Base-by-base conservation (phyloP, 2,888 invertebrate species). In the Heteromurus nitidus region DNA sequence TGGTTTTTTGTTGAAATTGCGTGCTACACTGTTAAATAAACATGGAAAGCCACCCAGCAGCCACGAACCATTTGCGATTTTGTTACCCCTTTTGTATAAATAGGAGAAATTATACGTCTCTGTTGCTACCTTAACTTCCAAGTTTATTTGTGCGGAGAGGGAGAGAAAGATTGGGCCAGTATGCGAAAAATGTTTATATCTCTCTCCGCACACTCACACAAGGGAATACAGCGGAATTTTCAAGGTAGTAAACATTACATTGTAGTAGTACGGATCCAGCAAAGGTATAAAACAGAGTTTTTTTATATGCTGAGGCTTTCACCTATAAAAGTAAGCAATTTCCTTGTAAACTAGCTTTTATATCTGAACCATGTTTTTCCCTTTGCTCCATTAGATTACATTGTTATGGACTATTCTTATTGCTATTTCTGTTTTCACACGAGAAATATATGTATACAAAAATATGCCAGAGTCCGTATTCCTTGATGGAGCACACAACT, bases 301-400 rank as follows among this genome's bases (percentile, higher is more conserved):
- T 36, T 36, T 36, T 13, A 36, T 5, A 36, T 36, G 5, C 5
- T 36, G 36, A 9, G 36, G 5, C 13, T 13, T 36, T 5, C 36
- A 36, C 36, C 5, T 13, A 36, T 18, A 55, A 31, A 31, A 18
- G 24, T 26, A 42, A 58, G 55, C 55, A 69, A 69, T 69, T 69
- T 55, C 36, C 55, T 55, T 69, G 69, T 36, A 55, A 68, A 69
- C 69, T 55, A n/a, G 44, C 26, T 60, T 69, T 72, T 72, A 72
- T 60, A 72, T 28, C 22, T 44, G 24, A 55, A 9, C 24, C 26
- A 30, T 36, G 42, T 44, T 44, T 69, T 69, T 69, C 36, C 69
- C 22, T 69, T 69, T 69, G 55, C 55, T 55, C 69, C 69, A 69
- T 69, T 69, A 69, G 36, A 31, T 55, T 55, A 58, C 69, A 69